A percentile compares a stretch with the other conserved stretches of the same genome.
Evolutionary conservation across 2,797 vertebrate genomes (phyloP).

Genomic region (Benthosema pterotum): DNA sequence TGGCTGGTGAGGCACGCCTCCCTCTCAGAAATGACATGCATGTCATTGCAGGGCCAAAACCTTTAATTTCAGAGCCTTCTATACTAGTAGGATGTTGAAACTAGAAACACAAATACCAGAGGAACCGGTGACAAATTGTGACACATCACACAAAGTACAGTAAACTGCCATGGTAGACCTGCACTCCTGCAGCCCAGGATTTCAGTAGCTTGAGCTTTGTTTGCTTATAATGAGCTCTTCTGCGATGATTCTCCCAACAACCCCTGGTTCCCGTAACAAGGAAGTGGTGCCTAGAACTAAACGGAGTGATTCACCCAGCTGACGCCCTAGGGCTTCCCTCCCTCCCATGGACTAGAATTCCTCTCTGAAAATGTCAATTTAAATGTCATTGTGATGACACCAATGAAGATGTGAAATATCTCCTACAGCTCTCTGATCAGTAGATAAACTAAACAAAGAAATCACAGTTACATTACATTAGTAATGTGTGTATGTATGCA

Average conservation of each 20-base stretch:
- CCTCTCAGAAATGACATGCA: slow-evolving; percentile 45
- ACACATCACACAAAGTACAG: slow-evolving; percentile 53
- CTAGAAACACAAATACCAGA: slow-evolving; percentile 42
- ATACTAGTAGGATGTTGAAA: slow-evolving; percentile 36
- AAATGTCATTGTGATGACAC: slow-evolving; percentile 27
- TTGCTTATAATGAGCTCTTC: slow-evolving; percentile 68
- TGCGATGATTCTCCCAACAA: slow-evolving; percentile 62
- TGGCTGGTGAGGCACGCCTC: slow-evolving; percentile 30
- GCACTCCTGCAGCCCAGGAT: slow-evolving; percentile 30
- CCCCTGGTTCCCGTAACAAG: slow-evolving; percentile 67
- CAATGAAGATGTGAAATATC: slow-evolving; percentile 34
- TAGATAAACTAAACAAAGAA: not conserved
- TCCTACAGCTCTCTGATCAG: too few relatives aligned
- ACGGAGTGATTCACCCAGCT: slow-evolving; percentile 63
- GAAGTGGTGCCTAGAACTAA: slow-evolving; percentile 55
- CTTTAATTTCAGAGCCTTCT: slow-evolving; percentile 27
- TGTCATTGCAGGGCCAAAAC: slow-evolving; percentile 46
- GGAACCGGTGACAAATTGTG: slow-evolving; percentile 41
- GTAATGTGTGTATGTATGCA: too few relatives aligned
- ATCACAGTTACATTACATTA: not conserved
- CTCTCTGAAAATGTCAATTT: slow-evolving; percentile 13
- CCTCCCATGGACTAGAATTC: slow-evolving; percentile 53
- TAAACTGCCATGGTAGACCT: slow-evolving; percentile 30
- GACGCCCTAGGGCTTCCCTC: slow-evolving; percentile 40
- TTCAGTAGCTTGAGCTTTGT: slow-evolving; percentile 56